A percentile compares a stretch with the other conserved stretches of the same genome.
These are phyloP conservation scores for Trichopoda pennipes DNA, from an alignment of 2,888 invertebrate genomes.

Conservation along the genomic window DNA sequence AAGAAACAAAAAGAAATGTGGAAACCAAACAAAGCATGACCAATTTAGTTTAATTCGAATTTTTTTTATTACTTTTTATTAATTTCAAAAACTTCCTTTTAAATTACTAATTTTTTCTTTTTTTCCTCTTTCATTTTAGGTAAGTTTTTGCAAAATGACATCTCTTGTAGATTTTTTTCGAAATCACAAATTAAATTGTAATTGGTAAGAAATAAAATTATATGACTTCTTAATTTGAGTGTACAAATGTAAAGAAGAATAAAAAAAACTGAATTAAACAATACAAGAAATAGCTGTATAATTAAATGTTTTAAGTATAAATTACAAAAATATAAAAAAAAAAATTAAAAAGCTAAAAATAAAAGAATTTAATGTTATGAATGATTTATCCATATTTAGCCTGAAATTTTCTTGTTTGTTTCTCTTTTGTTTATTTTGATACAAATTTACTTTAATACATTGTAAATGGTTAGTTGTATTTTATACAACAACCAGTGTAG, in stretches of 20 bases:
- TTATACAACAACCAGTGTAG: too few relatives aligned
- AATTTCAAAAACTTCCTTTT: slow-evolving; percentile 12
- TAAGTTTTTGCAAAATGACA: slow-evolving; percentile 42
- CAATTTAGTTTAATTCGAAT: slow-evolving; percentile 35
- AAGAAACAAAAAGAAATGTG: not conserved
- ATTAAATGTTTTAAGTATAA: slow-evolving; percentile 38
- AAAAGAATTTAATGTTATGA: too few relatives aligned
- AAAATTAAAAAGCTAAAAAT: not conserved
- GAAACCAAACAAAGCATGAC: slow-evolving; percentile 33
- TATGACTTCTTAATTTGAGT: slow-evolving; percentile 32
- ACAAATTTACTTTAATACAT: too few relatives aligned
- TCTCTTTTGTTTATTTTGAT: too few relatives aligned
- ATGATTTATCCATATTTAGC: too few relatives aligned
- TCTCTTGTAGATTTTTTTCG: slow-evolving; percentile 10
- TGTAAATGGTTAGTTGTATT: too few relatives aligned
- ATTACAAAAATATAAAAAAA: slow-evolving; percentile 2
- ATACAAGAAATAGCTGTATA: slow-evolving; percentile 15
- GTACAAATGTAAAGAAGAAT: not conserved
- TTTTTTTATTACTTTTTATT: slow-evolving; percentile 9
- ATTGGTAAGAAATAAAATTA: slow-evolving; percentile 41
- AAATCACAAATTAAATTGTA: slow-evolving; percentile 9
- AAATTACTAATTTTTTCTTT: slow-evolving; percentile 38
- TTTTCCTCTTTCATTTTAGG: slow-evolving; percentile 58
- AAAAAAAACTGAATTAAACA: slow-evolving; percentile 49
- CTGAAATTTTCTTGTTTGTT: too few relatives aligned